Evolutionary conservation across 2,113 vertebrate species (phyloP).

Genomic region (Indicator indicator): DNA sequence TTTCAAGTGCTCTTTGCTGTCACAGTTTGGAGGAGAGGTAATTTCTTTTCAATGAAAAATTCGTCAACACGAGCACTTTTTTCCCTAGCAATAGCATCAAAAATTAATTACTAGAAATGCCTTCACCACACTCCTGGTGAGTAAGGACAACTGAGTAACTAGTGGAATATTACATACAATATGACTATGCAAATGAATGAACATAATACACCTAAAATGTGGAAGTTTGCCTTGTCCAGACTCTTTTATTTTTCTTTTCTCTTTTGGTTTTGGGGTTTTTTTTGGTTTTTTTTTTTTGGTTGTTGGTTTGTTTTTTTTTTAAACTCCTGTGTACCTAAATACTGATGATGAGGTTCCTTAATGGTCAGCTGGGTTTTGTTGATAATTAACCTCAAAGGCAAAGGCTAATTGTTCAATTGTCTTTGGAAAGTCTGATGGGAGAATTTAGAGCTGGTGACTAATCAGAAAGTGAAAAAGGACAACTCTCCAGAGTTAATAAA

Average conservation of each 20-base stretch:
- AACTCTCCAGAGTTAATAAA: neutral
- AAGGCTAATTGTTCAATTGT: slow-evolving; percentile 58
- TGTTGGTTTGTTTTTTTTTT: too few species aligned
- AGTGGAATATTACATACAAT: neutral
- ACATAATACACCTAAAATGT: neutral
- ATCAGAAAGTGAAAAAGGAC: neutral
- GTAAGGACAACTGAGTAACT: neutral
- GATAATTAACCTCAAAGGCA: slow-evolving; percentile 48
- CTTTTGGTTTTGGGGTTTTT: too few species aligned
- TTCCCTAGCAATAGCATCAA: neutral
- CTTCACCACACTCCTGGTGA: neutral
- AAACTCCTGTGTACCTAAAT: neutral
- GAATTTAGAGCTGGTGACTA: neutral
- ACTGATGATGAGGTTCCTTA: neutral
- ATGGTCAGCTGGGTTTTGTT: neutral
- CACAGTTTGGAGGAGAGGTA: neutral
- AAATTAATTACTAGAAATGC: neutral
- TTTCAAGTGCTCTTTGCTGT: neutral
- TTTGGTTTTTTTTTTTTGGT: too few species aligned
- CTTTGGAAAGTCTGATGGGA: neutral
- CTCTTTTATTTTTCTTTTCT: neutral
- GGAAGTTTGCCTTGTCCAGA: neutral
- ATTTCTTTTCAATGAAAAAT: neutral
- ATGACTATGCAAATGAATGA: neutral
- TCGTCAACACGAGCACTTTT: neutral